Evolutionary conservation across 2,113 vertebrate genomes (phyloP), one percentile per base, ranked within the genome.

Genomic region (Microcebus ravelobensis): DNA sequence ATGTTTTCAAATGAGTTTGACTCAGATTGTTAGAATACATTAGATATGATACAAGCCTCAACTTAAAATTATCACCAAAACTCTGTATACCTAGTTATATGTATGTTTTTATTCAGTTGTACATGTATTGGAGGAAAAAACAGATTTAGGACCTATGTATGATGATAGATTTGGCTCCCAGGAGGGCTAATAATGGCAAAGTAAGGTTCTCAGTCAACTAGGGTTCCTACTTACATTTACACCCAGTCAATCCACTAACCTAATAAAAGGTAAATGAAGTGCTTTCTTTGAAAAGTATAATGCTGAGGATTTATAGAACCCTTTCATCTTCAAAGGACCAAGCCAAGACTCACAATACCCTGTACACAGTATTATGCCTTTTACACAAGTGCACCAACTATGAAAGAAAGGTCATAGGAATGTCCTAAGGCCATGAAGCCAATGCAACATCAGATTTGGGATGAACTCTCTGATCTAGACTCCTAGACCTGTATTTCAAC

Each of bases 251-350:
- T 74, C 76, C 76, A 81, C 89, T 93, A 93, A 84, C 85, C 65
- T 87, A 92, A 68, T 96, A 91, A 97, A 90, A 91, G 82, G 87
- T 70, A 95, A 97, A 97, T 82, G 59, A 96, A 95, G 81, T 92
- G 91, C 71, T 96, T 97, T 94, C 87, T 97, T 95, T 81, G 71
- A 92, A 90, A 97, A 96, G 48, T 31, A n/a, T 96, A 94, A 85
- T 95, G 85, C 48, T 76, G 21, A 95, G 71, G 27, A 63, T 92
- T 97, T 95, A 88, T 52, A 91, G 90, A 95, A 67, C 55, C 29
- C 77, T 98, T 97, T 97, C 79, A 96, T 95, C 88, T 97, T 96
- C 91, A 97, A 96, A 96, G 70, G 63, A 80, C 79, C 63, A 94
- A 95, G 71, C 39, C 20, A 73, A 89, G 76, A 86, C 50, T 91